phyloP scores from a whole-genome alignment of 2,113 vertebrate genomes.

The Hyperoodon ampullatus region DNA sequence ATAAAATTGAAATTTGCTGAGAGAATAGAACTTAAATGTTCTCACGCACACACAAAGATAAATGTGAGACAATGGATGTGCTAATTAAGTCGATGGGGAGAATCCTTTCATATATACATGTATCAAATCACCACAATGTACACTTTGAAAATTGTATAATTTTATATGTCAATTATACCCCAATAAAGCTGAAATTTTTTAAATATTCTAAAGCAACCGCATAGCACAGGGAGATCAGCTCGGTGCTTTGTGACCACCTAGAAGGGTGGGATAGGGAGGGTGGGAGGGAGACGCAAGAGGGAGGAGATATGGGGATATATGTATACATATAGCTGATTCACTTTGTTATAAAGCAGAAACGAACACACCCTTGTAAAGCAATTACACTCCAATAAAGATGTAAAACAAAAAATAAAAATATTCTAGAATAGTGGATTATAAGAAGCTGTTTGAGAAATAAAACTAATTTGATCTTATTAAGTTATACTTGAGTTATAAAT shows the following conservation, averaged over 20 bases:
- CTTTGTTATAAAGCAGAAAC: too few relatives aligned
- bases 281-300: too few relatives aligned
- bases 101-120: background rate
- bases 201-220: background rate
- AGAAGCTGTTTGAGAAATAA: background rate
- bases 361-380: too few relatives aligned
- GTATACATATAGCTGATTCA: too few relatives aligned
- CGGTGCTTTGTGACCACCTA: too few relatives aligned
- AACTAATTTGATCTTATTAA: slow-evolving; percentile 7
- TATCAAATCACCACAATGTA: background rate
- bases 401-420: background rate
- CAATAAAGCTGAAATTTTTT: background rate
- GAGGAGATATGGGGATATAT: too few relatives aligned
- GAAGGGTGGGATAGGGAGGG: too few relatives aligned
- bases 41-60: background rate
- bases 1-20: background rate
- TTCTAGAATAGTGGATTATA: background rate
- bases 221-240: too few relatives aligned
- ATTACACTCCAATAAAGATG: too few relatives aligned
- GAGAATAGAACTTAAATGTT: background rate
- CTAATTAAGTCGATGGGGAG: background rate
- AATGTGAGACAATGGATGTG: background rate
- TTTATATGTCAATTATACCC: background rate
- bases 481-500: background rate
- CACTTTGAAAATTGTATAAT: background rate